Percentiles rank a stretch among this genome's conserved stretches.
These are phyloP conservation scores for Sinocyclocheilus maitianheensis DNA, from an alignment of 2,113 vertebrate genomes.

Conservation along the genomic window DNA sequence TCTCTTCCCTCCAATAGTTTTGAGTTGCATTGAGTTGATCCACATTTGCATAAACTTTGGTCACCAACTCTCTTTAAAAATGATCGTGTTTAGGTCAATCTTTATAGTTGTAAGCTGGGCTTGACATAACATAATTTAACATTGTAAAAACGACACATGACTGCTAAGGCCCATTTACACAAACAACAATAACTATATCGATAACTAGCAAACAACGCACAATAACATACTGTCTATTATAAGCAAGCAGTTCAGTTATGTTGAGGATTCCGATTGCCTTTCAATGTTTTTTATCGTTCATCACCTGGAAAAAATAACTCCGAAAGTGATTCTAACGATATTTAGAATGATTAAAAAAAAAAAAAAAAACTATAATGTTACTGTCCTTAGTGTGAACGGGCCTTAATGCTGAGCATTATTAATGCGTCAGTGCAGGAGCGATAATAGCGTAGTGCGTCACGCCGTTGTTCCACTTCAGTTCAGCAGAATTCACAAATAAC, in stretches of 20 bases:
- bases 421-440: not conserved
- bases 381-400: not conserved
- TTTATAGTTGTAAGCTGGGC: not conserved
- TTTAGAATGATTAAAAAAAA: not conserved
- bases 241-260: not conserved
- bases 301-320: not conserved
- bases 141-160: not conserved
- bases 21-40: not conserved
- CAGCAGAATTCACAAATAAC: conserved; percentile 29
- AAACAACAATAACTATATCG: not conserved
- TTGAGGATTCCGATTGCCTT: not conserved
- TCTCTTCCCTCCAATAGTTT: not conserved
- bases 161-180: not conserved
- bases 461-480: not conserved
- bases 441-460: not conserved
- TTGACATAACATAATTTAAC: not conserved
- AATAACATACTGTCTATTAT: not conserved
- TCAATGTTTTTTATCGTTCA: too few species aligned
- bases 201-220: not conserved
- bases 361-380: not conserved
- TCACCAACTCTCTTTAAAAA: not conserved
- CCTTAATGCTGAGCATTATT: not conserved
- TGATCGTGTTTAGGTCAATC: not conserved
- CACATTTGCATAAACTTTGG: not conserved
- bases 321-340: not conserved